A percentile compares a stretch with the other conserved stretches of the same genome.
Conservation (phyloP, 2,113 vertebrate genomes). For the Chitala chitala region DNA sequence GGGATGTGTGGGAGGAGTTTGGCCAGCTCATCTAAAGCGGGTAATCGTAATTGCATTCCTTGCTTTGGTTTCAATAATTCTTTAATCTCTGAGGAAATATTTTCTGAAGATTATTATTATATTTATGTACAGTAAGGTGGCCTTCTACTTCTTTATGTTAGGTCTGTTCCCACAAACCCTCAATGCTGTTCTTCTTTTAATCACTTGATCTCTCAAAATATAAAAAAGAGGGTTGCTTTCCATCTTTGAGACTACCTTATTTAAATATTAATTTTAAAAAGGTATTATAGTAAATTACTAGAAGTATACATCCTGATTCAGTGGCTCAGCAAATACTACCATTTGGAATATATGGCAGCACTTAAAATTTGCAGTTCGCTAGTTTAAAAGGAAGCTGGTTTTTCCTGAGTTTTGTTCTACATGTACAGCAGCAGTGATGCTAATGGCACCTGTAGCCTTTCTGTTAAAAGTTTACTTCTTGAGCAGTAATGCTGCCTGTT, state of each 20-base stretch:
- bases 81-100: neutral
- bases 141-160: too few relatives aligned
- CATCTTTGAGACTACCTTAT: neutral
- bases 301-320: too few relatives aligned
- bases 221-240: neutral
- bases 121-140: too few relatives aligned
- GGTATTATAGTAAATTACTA: too few relatives aligned
- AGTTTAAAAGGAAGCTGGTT: too few relatives aligned
- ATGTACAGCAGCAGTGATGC: neutral
- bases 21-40: neutral
- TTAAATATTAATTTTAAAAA: neutral
- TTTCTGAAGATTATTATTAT: too few relatives aligned
- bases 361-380: too few relatives aligned
- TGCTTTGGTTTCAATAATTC: neutral
- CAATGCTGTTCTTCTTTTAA: conserved; percentile 19
- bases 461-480: neutral
- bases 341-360: too few relatives aligned
- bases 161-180: neutral
- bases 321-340: too few relatives aligned
- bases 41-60: neutral
- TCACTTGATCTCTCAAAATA: conserved; percentile 45
- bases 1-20: neutral
- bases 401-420: too few relatives aligned
- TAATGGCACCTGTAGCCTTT: neutral
- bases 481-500: neutral